Percentiles rank a stretch among this genome's conserved stretches.
These are phyloP conservation scores for Eumaeus atala DNA, from an alignment of 1,140 invertebrate species.

Conservation along the genomic window DNA sequence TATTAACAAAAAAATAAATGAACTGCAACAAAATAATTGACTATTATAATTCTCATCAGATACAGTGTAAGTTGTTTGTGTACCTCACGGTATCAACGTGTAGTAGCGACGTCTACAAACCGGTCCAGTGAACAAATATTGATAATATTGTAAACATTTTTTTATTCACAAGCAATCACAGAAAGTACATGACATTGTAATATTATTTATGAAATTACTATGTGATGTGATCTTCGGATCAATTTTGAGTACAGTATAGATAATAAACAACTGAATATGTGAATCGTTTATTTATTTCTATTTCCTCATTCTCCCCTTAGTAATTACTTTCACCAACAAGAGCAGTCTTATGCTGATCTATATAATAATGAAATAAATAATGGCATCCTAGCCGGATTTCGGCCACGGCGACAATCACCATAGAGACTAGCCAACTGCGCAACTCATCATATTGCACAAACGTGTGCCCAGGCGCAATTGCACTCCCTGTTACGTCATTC, in stretches of 20 bases:
- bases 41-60: constrained; percentile 66
- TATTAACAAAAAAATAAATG: constrained; percentile 70
- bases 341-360: not conserved
- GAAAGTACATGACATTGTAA: constrained; percentile 75
- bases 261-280: constrained; percentile 77
- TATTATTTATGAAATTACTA: constrained; percentile 76
- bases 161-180: constrained; percentile 73
- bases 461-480: no score
- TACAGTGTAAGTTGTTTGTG: constrained; percentile 69
- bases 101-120: constrained; percentile 67
- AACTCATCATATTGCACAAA: no score
- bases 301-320: no score
- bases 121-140: constrained; percentile 73
- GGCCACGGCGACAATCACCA: no score
- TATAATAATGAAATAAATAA: no score
- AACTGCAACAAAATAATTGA: constrained; percentile 71
- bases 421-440: no score
- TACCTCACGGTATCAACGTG: constrained; percentile 66
- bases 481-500: no score
- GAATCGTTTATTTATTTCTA: constrained; percentile 52
- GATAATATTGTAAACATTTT: constrained; percentile 73
- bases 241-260: constrained; percentile 75
- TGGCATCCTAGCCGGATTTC: no score
- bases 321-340: no score
- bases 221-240: constrained; percentile 75